Conservation (phyloP, 2,888 invertebrate species). For the Siphlonurus alternatus region DNA sequence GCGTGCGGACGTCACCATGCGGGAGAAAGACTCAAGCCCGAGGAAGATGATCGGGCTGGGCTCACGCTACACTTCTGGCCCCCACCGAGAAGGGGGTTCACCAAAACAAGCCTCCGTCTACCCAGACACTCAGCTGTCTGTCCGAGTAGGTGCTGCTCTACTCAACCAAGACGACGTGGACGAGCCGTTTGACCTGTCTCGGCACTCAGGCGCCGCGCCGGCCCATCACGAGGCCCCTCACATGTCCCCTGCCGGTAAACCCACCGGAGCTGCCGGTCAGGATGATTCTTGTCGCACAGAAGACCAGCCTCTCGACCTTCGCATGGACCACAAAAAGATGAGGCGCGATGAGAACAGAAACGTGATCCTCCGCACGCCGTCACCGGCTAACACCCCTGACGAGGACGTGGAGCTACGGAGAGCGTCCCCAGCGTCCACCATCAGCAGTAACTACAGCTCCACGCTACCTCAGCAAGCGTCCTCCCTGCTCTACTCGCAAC, state of each 20-base stretch:
- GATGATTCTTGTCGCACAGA: constrained; percentile 25
- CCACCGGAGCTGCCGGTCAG: constrained; percentile 31
- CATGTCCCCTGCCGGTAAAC: constrained; percentile 39
- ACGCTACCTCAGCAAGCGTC: constrained; percentile 7
- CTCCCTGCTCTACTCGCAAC: constrained; percentile 37
- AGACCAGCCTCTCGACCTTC: constrained; percentile 75
- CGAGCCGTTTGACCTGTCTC: constrained; percentile 48
- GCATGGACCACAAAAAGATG: constrained; percentile 66
- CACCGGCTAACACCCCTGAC: constrained; percentile 15
- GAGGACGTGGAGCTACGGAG: constrained; percentile 12
- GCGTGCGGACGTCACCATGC: constrained; percentile 42
- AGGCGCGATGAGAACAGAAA: constrained; percentile 66
- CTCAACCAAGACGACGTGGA: constrained; percentile 27
- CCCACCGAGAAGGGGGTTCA: constrained; percentile 39
- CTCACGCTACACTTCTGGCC: constrained; percentile 10
- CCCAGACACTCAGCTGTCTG: constrained; percentile 24
- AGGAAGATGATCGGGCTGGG: constrained; percentile 46
- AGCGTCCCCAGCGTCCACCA: constrained; percentile 5
- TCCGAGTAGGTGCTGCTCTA: constrained; percentile 19
- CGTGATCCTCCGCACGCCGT: constrained; percentile 34
- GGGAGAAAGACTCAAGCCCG: constrained; percentile 85
- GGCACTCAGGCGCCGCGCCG: constrained; percentile 19
- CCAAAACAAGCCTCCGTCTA: constrained; percentile 60
- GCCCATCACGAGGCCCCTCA: constrained; percentile 26
- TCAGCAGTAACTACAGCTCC: constrained; percentile 7